phyloP scores from a whole-genome alignment of 2,113 vertebrate species.

The Tragelaphus scriptus region DNA sequence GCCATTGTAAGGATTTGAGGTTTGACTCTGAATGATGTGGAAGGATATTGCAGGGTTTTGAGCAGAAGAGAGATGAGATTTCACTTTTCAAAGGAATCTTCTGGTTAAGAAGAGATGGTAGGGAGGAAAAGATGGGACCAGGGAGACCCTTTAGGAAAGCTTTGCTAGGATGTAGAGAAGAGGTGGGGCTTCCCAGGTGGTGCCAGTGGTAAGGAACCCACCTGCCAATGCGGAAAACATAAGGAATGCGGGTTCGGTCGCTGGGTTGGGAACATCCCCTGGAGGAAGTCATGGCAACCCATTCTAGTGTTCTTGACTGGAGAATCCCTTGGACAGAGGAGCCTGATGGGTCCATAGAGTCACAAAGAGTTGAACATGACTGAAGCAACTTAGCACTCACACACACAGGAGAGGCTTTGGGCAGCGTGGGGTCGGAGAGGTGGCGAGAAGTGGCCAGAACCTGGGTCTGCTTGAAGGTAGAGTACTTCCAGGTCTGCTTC shows the following conservation, averaged over 20 bases:
- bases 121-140: not conserved
- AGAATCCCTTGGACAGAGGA: not conserved
- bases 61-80: not conserved
- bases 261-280: not conserved
- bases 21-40: not conserved
- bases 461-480: not conserved
- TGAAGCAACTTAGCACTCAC: not conserved
- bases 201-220: not conserved
- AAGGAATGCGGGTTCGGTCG: not conserved
- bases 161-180: not conserved
- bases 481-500: not conserved
- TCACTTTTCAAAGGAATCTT: not conserved
- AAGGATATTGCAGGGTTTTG: not conserved
- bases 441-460: not conserved
- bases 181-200: not conserved
- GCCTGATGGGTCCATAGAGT: not conserved
- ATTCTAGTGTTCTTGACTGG: not conserved
- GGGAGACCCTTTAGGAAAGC: not conserved
- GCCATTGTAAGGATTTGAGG: not conserved
- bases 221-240: not conserved
- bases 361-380: not conserved
- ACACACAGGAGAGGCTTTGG: not conserved
- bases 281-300: not conserved
- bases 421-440: not conserved
- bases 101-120: not conserved